phyloP scores from a whole-genome alignment of 2,113 vertebrate species.

The Seriola quinqueradiata region DNA sequence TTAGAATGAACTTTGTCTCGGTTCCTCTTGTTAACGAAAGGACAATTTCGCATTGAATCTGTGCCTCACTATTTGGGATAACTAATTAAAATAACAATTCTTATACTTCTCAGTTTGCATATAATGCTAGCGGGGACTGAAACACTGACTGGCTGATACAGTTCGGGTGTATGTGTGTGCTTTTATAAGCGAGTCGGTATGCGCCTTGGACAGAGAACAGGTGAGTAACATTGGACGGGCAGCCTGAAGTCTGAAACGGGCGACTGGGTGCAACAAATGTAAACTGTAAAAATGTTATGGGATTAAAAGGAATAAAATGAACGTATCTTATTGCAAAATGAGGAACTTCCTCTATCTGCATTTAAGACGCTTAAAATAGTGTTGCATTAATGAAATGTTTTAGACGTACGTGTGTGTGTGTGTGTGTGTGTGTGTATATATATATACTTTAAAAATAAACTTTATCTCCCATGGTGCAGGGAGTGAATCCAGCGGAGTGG shows the following conservation, averaged over 20 bases:
- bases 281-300: accelerated
- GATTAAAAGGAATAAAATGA: neutral
- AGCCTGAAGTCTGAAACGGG: neutral
- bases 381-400: neutral
- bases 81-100: too few relatives aligned
- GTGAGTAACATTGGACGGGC: constrained; percentile 34
- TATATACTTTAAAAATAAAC: neutral
- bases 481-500: neutral
- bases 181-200: neutral
- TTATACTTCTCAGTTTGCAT: accelerated
- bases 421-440: neutral
- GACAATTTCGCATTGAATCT: neutral
- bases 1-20: constrained; percentile 79
- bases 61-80: accelerated
- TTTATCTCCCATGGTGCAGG: constrained; percentile 8
- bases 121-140: neutral
- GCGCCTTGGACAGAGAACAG: constrained; percentile 26
- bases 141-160: too few relatives aligned
- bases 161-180: neutral
- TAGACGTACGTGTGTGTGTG: neutral
- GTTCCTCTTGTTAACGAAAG: constrained; percentile 50
- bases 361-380: neutral
- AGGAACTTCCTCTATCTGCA: neutral
- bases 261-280: neutral
- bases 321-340: neutral